Evolutionary conservation across 2,888 invertebrate genomes (phyloP).

Genomic region (Oscheius myriophilus): DNA sequence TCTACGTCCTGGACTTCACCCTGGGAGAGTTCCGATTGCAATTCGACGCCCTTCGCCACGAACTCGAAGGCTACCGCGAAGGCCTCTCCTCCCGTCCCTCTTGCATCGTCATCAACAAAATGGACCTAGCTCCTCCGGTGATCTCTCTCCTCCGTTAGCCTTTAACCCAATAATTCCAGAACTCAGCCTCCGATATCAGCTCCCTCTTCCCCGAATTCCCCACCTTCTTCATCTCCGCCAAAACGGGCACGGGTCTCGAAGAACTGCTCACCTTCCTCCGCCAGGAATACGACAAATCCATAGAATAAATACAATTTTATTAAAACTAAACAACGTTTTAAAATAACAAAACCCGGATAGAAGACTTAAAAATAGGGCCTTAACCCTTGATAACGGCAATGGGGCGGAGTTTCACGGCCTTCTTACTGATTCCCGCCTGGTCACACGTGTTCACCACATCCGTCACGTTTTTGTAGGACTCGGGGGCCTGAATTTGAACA

Average conservation of each 20-base stretch:
- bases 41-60: conserved; percentile 76
- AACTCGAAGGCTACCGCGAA: conserved; percentile 51
- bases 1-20: conserved; percentile 65
- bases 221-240: conserved; percentile 57
- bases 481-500: conserved; percentile 80
- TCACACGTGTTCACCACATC: conserved; percentile 99
- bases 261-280: conserved; percentile 9
- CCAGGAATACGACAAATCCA: conserved; percentile 2
- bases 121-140: conserved; percentile 48
- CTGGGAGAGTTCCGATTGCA: conserved; percentile 73
- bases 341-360: background rate
- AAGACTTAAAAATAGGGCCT: background rate
- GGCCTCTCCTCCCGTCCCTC: conserved; percentile 49
- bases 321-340: background rate
- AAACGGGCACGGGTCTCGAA: conserved; percentile 49
- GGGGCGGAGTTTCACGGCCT: conserved; percentile 92
- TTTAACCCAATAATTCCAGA: conserved; percentile 5
- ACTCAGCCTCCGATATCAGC: background rate
- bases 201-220: conserved; percentile 40
- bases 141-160: background rate
- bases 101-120: conserved; percentile 64
- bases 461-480: conserved; percentile 98
- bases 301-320: background rate
- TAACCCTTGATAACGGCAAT: conserved; percentile 98
- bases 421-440: conserved; percentile 94